These are phyloP conservation scores for Trichonephila clavata DNA, from an alignment of 1,140 invertebrate genomes.

Conservation along the genomic window DNA sequence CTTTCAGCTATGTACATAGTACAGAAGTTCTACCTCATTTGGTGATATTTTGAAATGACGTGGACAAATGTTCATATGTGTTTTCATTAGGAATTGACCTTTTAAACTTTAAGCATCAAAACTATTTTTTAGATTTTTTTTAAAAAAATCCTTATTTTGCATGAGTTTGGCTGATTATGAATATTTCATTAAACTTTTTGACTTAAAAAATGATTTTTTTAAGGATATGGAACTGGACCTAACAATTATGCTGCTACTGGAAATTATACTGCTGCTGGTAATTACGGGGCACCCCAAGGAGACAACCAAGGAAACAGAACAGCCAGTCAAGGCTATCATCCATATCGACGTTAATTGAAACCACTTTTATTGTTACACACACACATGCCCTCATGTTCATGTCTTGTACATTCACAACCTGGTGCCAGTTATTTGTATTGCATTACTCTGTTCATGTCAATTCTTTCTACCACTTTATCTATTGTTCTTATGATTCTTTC, in stretches of 20 bases:
- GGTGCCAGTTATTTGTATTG: neutral
- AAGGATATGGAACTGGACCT: slow-evolving; percentile 44
- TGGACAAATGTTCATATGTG: too few species aligned
- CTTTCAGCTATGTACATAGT: too few species aligned
- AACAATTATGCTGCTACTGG: slow-evolving; percentile 59
- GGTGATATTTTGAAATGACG: too few species aligned
- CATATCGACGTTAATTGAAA: slow-evolving; percentile 78
- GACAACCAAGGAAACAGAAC: slow-evolving; percentile 77
- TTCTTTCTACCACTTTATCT: neutral
- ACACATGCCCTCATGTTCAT: slow-evolving; percentile 1
- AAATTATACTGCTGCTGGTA: slow-evolving; percentile 40
- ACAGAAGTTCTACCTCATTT: too few species aligned
- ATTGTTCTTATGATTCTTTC: neutral
- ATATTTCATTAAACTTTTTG: neutral
- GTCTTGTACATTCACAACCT: slow-evolving; percentile 26
- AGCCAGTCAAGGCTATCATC: slow-evolving; percentile 80
- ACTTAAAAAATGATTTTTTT: neutral
- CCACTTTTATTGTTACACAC: neutral
- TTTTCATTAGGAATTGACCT: too few species aligned
- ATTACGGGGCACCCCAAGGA: slow-evolving; percentile 68
- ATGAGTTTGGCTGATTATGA: too few species aligned
- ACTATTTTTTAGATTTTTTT: too few species aligned
- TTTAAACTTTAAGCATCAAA: too few species aligned
- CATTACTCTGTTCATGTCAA: neutral
- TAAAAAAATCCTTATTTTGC: too few species aligned